Evolutionary conservation across 2,113 vertebrate species (phyloP).

Genomic region (Shinisaurus crocodilurus): DNA sequence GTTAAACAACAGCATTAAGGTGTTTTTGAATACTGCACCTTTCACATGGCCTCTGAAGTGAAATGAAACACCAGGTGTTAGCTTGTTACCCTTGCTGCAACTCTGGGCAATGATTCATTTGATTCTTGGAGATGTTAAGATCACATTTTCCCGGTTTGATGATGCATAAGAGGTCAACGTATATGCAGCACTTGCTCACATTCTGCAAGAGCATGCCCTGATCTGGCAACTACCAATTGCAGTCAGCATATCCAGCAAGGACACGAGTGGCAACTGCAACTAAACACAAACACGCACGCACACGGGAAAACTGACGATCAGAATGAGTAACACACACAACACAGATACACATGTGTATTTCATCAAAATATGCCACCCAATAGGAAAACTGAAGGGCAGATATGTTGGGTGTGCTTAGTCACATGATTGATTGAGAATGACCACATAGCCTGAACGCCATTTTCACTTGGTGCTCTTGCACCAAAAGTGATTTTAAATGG

Average conservation of each 20-base stretch:
- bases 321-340: neutral
- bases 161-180: neutral
- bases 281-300: too few species aligned
- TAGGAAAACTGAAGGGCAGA: neutral
- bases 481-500: neutral
- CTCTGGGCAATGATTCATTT: neutral
- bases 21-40: neutral
- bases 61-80: neutral
- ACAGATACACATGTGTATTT: neutral
- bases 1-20: neutral
- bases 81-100: neutral
- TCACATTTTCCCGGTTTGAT: neutral
- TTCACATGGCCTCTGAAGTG: neutral
- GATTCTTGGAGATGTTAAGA: neutral
- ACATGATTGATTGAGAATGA: neutral
- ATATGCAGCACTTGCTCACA: neutral
- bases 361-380: neutral
- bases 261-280: neutral
- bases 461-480: neutral
- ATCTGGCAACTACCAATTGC: neutral
- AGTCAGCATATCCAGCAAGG: neutral
- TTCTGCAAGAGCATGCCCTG: neutral
- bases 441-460: neutral
- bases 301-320: too few species aligned
- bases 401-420: neutral